Conservation (phyloP, 2,797 vertebrate genomes). For the Odontamblyopus rebecca region DNA sequence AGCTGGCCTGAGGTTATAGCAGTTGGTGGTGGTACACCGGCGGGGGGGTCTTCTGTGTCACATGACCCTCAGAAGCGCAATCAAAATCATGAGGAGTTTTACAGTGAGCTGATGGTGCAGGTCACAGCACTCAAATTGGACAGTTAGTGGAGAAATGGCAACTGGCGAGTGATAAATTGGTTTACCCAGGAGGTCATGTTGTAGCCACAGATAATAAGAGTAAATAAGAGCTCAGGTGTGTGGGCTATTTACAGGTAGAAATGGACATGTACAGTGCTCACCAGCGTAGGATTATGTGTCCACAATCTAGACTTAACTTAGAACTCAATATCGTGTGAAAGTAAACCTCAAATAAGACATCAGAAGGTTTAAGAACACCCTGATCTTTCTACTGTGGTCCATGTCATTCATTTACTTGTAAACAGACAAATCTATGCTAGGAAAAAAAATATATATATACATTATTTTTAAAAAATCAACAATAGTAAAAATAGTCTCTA, state of each 20-base stretch:
- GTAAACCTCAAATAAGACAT: neutral
- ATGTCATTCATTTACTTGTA: too few species aligned
- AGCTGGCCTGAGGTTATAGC: too few species aligned
- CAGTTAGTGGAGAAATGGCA: neutral
- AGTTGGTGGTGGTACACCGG: neutral
- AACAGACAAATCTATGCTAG: too few species aligned
- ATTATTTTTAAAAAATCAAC: too few species aligned
- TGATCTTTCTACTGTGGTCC: neutral
- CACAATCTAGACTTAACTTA: neutral
- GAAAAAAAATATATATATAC: too few species aligned
- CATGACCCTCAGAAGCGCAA: constrained; percentile 1
- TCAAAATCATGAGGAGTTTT: neutral
- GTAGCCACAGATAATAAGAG: neutral
- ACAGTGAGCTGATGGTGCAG: neutral
- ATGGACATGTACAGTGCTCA: neutral
- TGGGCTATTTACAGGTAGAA: neutral
- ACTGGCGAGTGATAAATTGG: neutral
- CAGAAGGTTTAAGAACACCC: neutral
- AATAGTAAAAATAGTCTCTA: too few species aligned
- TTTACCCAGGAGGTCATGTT: neutral
- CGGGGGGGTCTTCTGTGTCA: neutral
- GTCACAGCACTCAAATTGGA: neutral
- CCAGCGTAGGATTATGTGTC: neutral
- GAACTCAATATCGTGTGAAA: too few species aligned
- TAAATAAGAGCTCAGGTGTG: neutral